phyloP scores from a whole-genome alignment of 1,140 invertebrate genomes.

The Rhizoglyphus robini region DNA sequence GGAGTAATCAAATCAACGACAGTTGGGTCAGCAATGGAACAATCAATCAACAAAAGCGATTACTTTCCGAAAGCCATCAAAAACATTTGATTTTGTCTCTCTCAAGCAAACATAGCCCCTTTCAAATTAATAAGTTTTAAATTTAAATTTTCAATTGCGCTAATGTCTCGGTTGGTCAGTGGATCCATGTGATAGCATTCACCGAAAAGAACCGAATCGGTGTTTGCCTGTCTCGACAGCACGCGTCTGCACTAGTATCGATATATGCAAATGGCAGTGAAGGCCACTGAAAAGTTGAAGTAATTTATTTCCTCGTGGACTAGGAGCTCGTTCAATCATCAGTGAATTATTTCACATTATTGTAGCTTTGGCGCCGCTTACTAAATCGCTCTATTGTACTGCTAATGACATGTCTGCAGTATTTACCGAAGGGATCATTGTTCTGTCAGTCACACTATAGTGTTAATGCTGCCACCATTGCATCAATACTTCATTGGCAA shows the following conservation, averaged over 20 bases:
- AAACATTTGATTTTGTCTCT: neutral
- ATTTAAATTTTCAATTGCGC: neutral
- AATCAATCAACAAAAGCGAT: neutral
- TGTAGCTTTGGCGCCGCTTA: too few relatives aligned
- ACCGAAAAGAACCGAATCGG: too few relatives aligned
- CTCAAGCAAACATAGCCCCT: too few relatives aligned
- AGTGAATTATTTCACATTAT: too few relatives aligned
- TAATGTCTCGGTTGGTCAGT: neutral
- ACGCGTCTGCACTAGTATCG: neutral
- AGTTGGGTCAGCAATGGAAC: neutral
- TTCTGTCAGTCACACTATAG: too few relatives aligned
- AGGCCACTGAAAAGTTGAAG: too few relatives aligned
- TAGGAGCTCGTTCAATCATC: too few relatives aligned
- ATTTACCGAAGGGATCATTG: neutral
- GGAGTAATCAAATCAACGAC: neutral
- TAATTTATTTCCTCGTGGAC: too few relatives aligned
- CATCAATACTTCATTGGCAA: too few relatives aligned
- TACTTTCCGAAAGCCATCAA: neutral
- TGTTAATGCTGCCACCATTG: neutral
- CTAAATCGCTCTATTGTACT: neutral
- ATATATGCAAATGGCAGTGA: too few relatives aligned
- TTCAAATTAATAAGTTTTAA: neutral
- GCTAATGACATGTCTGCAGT: constrained; percentile 13
- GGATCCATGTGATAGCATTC: too few relatives aligned
- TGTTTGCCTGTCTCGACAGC: neutral